Conservation (phyloP, 2,888 invertebrate genomes). For the Drosophila falleni region DNA sequence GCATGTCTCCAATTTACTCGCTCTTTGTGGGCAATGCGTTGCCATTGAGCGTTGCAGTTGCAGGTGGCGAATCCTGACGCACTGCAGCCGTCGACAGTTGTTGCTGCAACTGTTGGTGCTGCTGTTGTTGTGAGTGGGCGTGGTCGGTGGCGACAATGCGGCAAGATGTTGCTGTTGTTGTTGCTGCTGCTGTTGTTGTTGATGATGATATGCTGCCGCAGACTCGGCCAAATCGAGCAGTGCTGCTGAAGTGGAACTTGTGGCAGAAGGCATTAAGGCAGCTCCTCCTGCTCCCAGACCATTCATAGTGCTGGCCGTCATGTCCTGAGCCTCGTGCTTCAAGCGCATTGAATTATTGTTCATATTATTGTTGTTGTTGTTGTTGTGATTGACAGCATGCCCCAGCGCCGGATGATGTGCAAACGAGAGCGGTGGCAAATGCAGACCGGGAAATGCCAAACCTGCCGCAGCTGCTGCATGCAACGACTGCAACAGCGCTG, state of each 20-base stretch:
- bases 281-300: constrained; percentile 67
- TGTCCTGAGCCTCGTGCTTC: constrained; percentile 85
- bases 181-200: constrained; percentile 67
- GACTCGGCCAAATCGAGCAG: constrained; percentile 72
- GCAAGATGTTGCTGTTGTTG: constrained; percentile 62
- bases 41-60: constrained; percentile 50
- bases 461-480: constrained; percentile 87
- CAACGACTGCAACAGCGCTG: constrained; percentile 92
- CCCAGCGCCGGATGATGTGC: constrained; percentile 83
- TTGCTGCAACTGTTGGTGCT: constrained; percentile 26
- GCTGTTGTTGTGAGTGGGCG: no score
- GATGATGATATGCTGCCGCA: constrained; percentile 73
- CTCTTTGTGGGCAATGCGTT: constrained; percentile 60
- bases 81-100: constrained; percentile 31
- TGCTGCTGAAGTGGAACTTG: constrained; percentile 61
- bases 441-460: constrained; percentile 86
- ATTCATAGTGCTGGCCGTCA: constrained; percentile 85
- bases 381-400: constrained; percentile 60
- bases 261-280: constrained; percentile 32
- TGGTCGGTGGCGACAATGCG: constrained; percentile 81
- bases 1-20: constrained; percentile 52
- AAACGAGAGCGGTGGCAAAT: constrained; percentile 86
- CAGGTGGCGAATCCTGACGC: constrained; percentile 56
- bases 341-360: constrained; percentile 72
- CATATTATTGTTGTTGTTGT: constrained; percentile 71